Evolutionary conservation across 2,797 vertebrate genomes (phyloP).

Genomic region (Chaetodon trifasciatus): DNA sequence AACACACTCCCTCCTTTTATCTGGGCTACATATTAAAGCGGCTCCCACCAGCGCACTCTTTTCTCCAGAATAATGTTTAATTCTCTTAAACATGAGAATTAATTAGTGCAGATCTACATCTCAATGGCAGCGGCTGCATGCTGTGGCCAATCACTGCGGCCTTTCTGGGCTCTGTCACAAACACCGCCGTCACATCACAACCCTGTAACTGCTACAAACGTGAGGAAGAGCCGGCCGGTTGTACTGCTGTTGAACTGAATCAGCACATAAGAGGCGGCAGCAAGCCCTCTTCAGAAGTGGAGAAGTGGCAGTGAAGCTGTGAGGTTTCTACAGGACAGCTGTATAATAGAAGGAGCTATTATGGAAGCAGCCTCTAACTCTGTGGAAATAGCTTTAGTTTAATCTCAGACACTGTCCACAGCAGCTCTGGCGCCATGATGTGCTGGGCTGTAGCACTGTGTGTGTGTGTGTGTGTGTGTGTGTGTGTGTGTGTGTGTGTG

Average conservation of each 20-base stretch:
- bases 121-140: constrained; percentile 79
- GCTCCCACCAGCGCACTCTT: constrained; percentile 66
- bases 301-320: not conserved
- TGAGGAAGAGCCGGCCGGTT: not conserved
- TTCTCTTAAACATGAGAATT: constrained; percentile 87
- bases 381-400: constrained; percentile 22
- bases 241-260: constrained; percentile 43
- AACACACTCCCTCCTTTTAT: constrained; percentile 80
- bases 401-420: constrained; percentile 5
- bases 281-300: not conserved
- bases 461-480: not conserved
- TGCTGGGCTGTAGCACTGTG: not conserved
- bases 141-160: constrained; percentile 34
- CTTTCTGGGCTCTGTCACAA: constrained; percentile 37
- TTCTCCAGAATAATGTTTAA: constrained; percentile 83
- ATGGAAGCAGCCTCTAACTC: constrained; percentile 30
- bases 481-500: not conserved
- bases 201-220: constrained; percentile 2
- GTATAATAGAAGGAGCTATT: constrained; percentile 21
- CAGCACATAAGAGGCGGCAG: constrained; percentile 39
- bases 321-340: constrained; percentile 3
- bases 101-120: constrained; percentile 88
- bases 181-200: constrained; percentile 23
- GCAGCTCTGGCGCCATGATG: constrained; percentile 4
- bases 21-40: constrained; percentile 82